Evolutionary conservation across 2,113 vertebrate genomes (phyloP), one percentile per base, ranked within the genome.

Genomic region (Herpailurus yagouaroundi): DNA sequence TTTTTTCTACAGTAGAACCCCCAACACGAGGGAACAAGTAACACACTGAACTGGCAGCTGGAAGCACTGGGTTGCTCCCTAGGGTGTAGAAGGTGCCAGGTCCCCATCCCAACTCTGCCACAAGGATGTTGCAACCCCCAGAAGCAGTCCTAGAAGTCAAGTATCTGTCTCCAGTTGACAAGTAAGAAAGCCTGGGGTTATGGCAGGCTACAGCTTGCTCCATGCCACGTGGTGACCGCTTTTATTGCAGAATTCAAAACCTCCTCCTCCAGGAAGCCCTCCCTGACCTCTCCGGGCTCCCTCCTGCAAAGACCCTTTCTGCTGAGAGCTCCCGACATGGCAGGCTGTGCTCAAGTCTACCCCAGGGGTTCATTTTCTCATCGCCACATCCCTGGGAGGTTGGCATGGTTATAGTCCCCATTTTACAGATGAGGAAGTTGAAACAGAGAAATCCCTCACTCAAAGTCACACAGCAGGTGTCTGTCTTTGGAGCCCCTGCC

Each of bases 191-290:
- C 81, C 4, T 31, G 69, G 27, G 29, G 66, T 52, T 55, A 29
- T 27, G 57, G 41, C 29, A 55, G 16, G 66, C 66, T 38, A 45
- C 38, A 60, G 16, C 19, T n/a, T 83, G n/a, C 84, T 92, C 81
- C 8, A 0, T 29, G 68, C 27, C 60, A 19, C 0, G 1, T 10
- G n/a, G 16, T 25, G 57, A 93, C 57, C 57, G 79, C 21, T 55
- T 48, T 23, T 5, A 38, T 3, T 4, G 25, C 81, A n/a, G 8
- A 85, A 66, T 23, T 5, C 68, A 31, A 88, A 94, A 52, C 27
- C 38, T 90, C 91, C 80, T 90, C 52, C 19, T 60, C 69, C 80
- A 80, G 86, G 90, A 80, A 86, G 41, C 55, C 93, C 60, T 33
- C n/a, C 36, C 31, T 27, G 27, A 73, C 10, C 52, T 16, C 79